Evolutionary conservation across 1,140 invertebrate species (phyloP), one percentile per base, ranked within the genome.

Genomic region (Epicauta chinensis): DNA sequence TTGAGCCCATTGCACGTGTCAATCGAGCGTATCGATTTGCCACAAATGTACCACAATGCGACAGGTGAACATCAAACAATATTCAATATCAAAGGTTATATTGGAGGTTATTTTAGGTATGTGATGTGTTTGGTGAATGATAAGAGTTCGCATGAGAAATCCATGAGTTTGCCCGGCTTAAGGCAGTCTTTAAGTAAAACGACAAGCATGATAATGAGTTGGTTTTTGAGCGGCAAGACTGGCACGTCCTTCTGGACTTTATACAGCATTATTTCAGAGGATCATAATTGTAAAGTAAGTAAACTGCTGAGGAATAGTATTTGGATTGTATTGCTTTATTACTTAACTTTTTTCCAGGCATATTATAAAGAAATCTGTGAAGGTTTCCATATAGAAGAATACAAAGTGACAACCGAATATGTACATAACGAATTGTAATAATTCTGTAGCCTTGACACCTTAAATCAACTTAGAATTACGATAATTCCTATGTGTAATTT

Each of bases 331-430:
- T 32, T 32, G 37, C 11, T 47, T 34, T 16, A 38, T 51, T 54
- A 48, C 23, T 55, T 36, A 55, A 35, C 40, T 38, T 55, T 12
- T 23, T 70, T 73, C 59, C 72, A 90, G 86, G 75, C 70, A 0
- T 82, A 80, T 59, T 88, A 83, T 64, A 81, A 83, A 50, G 81
- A 80, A 0, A 78, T 86, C 41, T 89, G 87, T 60, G 76, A 76
- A 16, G 77, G 79, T 2, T 91, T 87, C 71, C 84, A 89, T 61
- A 81, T 86, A 67, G 86, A 88, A 67, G 87, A 91, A 70, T 70
- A 84, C 15, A 82, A 81, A 76, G 85, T 86, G 12, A 89, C 84
- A 16, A 87, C 85, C 17, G 87, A 89, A 75, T 85, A 83, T 47
- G 75, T 81, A 59, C 87, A 89, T 66, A 89, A 76, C 65, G 87